Base-by-base conservation (phyloP, 2,113 vertebrate species). In the Salvelinus alpinus region DNA sequence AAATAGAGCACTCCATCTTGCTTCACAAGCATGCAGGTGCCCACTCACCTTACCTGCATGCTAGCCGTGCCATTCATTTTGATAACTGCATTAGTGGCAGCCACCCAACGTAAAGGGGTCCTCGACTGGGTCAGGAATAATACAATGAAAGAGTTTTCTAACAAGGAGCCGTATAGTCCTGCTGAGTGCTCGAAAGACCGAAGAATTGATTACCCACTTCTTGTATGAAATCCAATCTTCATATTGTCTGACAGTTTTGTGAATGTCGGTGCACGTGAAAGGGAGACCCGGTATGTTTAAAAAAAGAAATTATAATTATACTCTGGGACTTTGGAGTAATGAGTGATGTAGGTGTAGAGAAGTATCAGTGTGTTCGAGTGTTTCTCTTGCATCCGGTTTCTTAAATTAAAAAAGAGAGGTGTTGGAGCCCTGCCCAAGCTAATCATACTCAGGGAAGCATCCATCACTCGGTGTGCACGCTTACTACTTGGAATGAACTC, bases 181-280 rank as follows among this genome's bases (percentile, higher is more conserved):
- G 72, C 72, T 71, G 80, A 73, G 75, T 38, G 73, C 70, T 73
- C 66, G 14, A 72, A 72, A 69, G 20, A 57, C 47, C 65, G 75
- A 47, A 62, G 78, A 85, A 80, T 80, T 82, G 75, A 82, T 85
- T 77, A 76, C 76, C 68, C 64, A 47, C 69, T 76, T 71, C 78
- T 76, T 31, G 73, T 70, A 69, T 74, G 78, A 80, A 82, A 83
- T 85, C 81, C 73, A 76, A 70, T 82, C 78, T 77, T 72, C 59
- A 80, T 80, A 85, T 80, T 74, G 78, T 60, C 76, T 9, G 59
- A 76, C 78, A 76, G 73, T 62, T 75, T 60, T 76, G 3, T 78
- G 5, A 47, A 29, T 24, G 59, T 62, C 59, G 2, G 59, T 62
- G 59, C 18, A 62, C n/a, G 59, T 24, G 24, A 2, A 5, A 9